Conservation (phyloP, 2,113 vertebrate genomes). For the human (Homo sapiens) region GRCh38 chr4:146837501-146838000, state of each 20-base stretch:
- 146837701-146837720: neutral
- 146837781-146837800: neutral
- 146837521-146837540: neutral
- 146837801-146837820: neutral
- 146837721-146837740: neutral
- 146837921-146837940: neutral
- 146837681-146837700: neutral
- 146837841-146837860: too few relatives aligned
- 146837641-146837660: neutral
- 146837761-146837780: neutral
- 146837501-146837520: neutral
- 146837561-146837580: neutral
- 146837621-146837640: neutral
- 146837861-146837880: neutral
- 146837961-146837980: neutral
- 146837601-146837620: constrained; percentile 4
- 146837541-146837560: neutral
- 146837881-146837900: neutral
- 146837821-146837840: neutral
- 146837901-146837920: neutral
- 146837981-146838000: neutral
- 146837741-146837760: neutral
- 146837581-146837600: neutral
- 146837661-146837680: neutral
- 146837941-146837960: neutral